Evolutionary conservation across 2,888 invertebrate species (phyloP).

Genomic region (Catocala fraxini): DNA sequence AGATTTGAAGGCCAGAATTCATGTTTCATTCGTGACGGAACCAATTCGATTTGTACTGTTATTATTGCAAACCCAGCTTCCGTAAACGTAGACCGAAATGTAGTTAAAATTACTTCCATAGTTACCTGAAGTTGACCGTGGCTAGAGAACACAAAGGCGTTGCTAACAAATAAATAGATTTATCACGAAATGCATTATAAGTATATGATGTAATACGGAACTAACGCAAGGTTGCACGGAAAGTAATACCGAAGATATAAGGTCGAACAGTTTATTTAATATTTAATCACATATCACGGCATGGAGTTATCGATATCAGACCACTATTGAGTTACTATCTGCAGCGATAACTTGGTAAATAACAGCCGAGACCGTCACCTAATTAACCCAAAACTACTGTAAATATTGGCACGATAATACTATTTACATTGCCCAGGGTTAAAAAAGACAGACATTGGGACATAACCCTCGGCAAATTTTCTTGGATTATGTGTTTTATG

Average conservation of each 20-base stretch:
- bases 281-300: constrained; percentile 33
- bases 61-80: constrained; percentile 33
- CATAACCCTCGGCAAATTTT: constrained; percentile 45
- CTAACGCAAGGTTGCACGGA: constrained; percentile 80
- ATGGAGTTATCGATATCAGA: constrained; percentile 34
- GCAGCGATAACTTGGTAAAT: constrained; percentile 12
- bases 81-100: constrained; percentile 25
- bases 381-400: constrained; percentile 43
- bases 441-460: constrained; percentile 48
- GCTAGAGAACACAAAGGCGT: constrained; percentile 64
- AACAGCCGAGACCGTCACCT: constrained; percentile 42
- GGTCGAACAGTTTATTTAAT: constrained; percentile 73
- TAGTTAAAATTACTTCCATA: constrained; percentile 23
- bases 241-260: constrained; percentile 70
- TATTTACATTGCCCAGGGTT: constrained; percentile 38
- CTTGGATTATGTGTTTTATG: constrained; percentile 47
- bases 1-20: constrained; percentile 11
- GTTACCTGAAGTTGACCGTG: constrained; percentile 11
- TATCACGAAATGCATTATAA: constrained; percentile 71
- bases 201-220: constrained; percentile 84
- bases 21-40: constrained; percentile 27
- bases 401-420: constrained; percentile 47
- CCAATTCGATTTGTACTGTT: constrained; percentile 27
- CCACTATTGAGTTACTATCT: constrained; percentile 41
- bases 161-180: constrained; percentile 61